phyloP scores from a whole-genome alignment of 2,888 invertebrate species.

The Zaprionus bogoriensis region DNA sequence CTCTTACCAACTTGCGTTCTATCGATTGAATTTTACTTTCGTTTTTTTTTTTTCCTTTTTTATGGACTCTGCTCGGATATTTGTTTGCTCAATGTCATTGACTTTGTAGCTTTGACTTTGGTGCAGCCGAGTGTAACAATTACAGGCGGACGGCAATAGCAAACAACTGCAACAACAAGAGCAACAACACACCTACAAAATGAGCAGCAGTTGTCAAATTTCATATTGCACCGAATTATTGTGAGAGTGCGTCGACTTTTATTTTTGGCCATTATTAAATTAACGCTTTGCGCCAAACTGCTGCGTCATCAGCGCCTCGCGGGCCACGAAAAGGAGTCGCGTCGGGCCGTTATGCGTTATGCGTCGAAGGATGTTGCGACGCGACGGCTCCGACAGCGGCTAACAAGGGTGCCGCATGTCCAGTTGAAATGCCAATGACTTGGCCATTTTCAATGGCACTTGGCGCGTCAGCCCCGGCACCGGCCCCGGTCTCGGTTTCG shows the following conservation, averaged over 20 bases:
- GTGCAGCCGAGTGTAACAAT: slow-evolving; percentile 69
- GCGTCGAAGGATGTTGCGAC: slow-evolving; percentile 72
- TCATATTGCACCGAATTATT: slow-evolving; percentile 65
- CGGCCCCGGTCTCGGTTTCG: neutral
- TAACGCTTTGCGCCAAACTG: slow-evolving; percentile 57
- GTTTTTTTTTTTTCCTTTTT: slow-evolving; percentile 10
- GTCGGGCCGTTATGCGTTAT: slow-evolving; percentile 71
- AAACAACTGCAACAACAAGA: slow-evolving; percentile 21
- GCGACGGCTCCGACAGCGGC: slow-evolving; percentile 48
- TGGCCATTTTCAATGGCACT: slow-evolving; percentile 75
- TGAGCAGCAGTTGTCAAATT: slow-evolving; percentile 42
- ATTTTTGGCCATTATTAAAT: slow-evolving; percentile 72
- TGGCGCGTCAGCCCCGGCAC: slow-evolving; percentile 62
- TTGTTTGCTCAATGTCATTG: slow-evolving; percentile 65
- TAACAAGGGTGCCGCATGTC: slow-evolving; percentile 77
- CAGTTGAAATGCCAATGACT: slow-evolving; percentile 78
- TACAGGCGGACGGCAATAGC: slow-evolving; percentile 34
- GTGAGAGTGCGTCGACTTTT: slow-evolving; percentile 21
- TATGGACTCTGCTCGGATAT: slow-evolving; percentile 10
- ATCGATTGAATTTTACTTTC: slow-evolving; percentile 59
- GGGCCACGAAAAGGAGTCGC: slow-evolving; percentile 32
- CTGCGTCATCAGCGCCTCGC: slow-evolving; percentile 55
- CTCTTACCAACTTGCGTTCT: slow-evolving; percentile 9
- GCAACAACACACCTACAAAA: slow-evolving; percentile 36
- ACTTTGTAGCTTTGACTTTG: slow-evolving; percentile 73